Evolutionary conservation across 92 coral and sea anemone genomes (phyloP).

Genomic region (Pocillopora grandis): DNA sequence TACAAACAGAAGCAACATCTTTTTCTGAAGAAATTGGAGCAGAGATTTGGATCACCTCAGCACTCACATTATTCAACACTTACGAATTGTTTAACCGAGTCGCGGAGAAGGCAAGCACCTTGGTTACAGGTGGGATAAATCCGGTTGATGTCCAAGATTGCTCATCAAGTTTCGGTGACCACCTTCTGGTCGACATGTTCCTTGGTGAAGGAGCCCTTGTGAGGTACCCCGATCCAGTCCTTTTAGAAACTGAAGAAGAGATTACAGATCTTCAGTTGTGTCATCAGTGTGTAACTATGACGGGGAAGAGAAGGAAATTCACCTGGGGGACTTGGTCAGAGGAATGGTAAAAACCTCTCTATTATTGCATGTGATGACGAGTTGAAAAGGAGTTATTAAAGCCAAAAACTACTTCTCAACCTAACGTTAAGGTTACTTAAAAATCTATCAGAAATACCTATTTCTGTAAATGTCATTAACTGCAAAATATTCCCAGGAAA

Average conservation of each 20-base stretch:
- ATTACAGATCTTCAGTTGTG: slow-evolving; percentile 24
- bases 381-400: background rate
- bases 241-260: slow-evolving; percentile 32
- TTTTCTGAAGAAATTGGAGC: slow-evolving; percentile 65
- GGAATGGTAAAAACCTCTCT: background rate
- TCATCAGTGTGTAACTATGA: slow-evolving; percentile 43
- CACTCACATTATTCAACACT: slow-evolving; percentile 40
- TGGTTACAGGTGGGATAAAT: background rate
- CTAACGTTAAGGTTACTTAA: too few species aligned
- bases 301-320: slow-evolving; percentile 24
- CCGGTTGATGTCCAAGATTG: slow-evolving; percentile 1
- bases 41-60: slow-evolving; percentile 60
- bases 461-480: too few species aligned
- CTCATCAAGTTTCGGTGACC: background rate
- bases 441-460: too few species aligned
- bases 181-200: slow-evolving; percentile 24
- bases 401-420: too few species aligned
- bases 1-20: slow-evolving; percentile 49
- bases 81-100: slow-evolving; percentile 51
- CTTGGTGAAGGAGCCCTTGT: slow-evolving; percentile 22
- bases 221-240: slow-evolving; percentile 57
- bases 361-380: background rate
- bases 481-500: too few species aligned
- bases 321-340: slow-evolving; percentile 45
- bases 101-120: slow-evolving; percentile 15